Percentiles rank a stretch among this genome's conserved stretches.
phyloP scores from a whole-genome alignment of 2,888 invertebrate species.

The Ophraella communa region DNA sequence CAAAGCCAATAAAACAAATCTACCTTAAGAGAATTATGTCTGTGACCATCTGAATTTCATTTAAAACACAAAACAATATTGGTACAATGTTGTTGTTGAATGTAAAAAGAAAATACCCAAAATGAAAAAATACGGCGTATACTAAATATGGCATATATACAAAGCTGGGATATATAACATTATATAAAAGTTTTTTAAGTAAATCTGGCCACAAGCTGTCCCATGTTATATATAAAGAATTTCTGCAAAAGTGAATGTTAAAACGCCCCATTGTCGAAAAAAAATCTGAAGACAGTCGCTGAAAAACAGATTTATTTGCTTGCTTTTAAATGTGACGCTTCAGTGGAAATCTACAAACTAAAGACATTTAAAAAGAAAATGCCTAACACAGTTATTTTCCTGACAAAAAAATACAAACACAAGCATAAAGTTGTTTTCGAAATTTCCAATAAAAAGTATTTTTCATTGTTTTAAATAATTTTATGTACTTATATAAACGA shows the following conservation, averaged over 20 bases:
- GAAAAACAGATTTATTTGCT: constrained; percentile 3
- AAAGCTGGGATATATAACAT: constrained; percentile 14
- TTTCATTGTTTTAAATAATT: too few relatives aligned
- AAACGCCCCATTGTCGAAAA: not conserved
- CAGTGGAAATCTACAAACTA: not conserved
- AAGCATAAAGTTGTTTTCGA: too few relatives aligned
- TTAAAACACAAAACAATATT: too few relatives aligned
- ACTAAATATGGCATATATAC: not conserved
- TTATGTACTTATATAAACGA: too few relatives aligned
- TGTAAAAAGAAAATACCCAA: not conserved
- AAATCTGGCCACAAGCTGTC: constrained; percentile 10
- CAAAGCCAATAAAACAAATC: too few relatives aligned
- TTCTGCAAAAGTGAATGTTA: constrained; percentile 7
- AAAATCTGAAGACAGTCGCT: not conserved
- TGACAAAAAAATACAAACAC: too few relatives aligned
- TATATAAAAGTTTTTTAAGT: constrained; percentile 16
- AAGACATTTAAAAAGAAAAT: not conserved
- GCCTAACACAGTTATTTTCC: too few relatives aligned
- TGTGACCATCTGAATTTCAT: too few relatives aligned
- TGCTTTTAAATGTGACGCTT: constrained; percentile 2
- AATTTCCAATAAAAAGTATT: too few relatives aligned
- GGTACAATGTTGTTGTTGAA: too few relatives aligned
- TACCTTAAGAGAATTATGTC: too few relatives aligned
- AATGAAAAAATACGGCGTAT: too few relatives aligned
- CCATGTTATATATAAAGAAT: constrained; percentile 1